Evolutionary conservation across 2,113 vertebrate species (phyloP).

Genomic region (Phodopus roborovskii): DNA sequence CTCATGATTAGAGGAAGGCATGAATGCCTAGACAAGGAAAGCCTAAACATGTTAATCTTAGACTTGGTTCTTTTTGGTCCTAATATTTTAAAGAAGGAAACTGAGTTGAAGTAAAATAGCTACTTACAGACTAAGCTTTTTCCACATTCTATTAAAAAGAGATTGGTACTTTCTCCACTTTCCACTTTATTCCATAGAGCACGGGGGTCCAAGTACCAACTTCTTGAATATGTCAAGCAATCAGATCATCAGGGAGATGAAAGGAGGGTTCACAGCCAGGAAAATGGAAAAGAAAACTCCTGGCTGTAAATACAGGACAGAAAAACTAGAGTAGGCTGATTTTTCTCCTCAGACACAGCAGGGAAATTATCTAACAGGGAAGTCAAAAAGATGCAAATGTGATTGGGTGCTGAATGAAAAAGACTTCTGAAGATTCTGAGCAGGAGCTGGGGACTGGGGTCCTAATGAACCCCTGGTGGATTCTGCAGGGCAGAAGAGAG

Average conservation of each 20-base stretch:
- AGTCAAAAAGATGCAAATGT: conserved; percentile 79
- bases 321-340: conserved; percentile 58
- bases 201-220: background rate
- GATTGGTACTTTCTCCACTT: background rate
- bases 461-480: conserved; percentile 45
- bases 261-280: conserved; percentile 50
- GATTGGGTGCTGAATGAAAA: conserved; percentile 81
- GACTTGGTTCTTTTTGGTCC: background rate
- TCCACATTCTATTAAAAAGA: background rate
- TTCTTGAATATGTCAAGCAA: conserved; percentile 65
- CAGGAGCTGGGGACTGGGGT: background rate
- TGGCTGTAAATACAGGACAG: conserved; percentile 28
- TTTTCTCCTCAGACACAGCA: conserved; percentile 65
- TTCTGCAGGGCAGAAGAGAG: background rate
- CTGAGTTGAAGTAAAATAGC: background rate
- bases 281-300: conserved; percentile 52
- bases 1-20: background rate
- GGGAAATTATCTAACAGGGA: conserved; percentile 50
- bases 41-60: background rate
- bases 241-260: conserved; percentile 44
- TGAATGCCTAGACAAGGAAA: background rate
- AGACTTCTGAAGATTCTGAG: conserved; percentile 49
- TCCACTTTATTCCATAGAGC: background rate
- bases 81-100: background rate
- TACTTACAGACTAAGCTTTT: background rate